These are phyloP conservation scores for Tachysurus vachellii DNA, from an alignment of 2,113 vertebrate genomes.

Conservation along the genomic window DNA sequence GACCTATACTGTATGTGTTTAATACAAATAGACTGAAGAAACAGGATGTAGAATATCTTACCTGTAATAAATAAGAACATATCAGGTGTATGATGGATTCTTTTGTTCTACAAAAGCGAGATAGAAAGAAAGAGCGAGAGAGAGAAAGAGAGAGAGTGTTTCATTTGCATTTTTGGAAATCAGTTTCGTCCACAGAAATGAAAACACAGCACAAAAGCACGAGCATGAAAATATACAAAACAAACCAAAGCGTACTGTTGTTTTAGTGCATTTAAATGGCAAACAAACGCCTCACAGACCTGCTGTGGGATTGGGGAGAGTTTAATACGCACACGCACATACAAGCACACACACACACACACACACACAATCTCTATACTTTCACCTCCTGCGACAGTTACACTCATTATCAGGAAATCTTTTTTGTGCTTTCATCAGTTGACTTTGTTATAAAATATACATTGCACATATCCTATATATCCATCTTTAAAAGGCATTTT, in stretches of 20 bases:
- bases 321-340: slow-evolving; percentile 8
- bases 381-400: slow-evolving; percentile 41
- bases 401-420: background rate
- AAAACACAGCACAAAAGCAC: slow-evolving; percentile 52
- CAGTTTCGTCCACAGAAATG: slow-evolving; percentile 57
- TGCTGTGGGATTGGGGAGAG: slow-evolving; percentile 6
- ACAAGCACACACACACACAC: background rate
- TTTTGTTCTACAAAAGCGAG: background rate
- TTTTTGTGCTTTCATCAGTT: too few relatives aligned
- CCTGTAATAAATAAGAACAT: background rate
- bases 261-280: slow-evolving; percentile 60
- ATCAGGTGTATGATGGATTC: background rate
- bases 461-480: too few relatives aligned
- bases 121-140: background rate
- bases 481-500: too few relatives aligned
- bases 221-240: slow-evolving; percentile 69
- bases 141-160: background rate
- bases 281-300: slow-evolving; percentile 31
- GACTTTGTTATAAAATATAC: too few relatives aligned
- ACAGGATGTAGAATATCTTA: background rate
- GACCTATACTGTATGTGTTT: background rate
- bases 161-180: slow-evolving; percentile 76
- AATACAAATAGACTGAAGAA: background rate
- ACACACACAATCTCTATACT: background rate
- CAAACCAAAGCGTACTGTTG: slow-evolving; percentile 59